Conservation (phyloP, 92 coral and sea anemone genomes). For the Bergia sp. region DNA sequence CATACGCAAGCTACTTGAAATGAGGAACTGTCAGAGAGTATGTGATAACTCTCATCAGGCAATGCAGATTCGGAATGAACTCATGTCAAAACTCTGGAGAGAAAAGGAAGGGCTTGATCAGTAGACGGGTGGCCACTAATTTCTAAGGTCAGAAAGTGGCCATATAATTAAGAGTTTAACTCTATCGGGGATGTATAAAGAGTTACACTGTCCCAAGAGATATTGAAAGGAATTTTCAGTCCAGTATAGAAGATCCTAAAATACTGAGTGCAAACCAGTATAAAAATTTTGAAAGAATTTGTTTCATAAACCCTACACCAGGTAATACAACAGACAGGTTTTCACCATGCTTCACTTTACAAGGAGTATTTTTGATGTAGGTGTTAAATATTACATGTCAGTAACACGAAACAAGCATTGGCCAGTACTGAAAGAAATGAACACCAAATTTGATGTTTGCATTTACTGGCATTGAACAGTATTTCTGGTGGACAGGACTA, state of each 20-base stretch:
- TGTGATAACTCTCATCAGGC: slow-evolving; percentile 51
- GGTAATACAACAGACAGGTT: background rate
- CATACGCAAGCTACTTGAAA: slow-evolving; percentile 3
- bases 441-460: slow-evolving; percentile 25
- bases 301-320: slow-evolving; percentile 5
- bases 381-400: background rate
- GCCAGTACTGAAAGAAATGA: slow-evolving; percentile 24
- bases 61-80: slow-evolving; percentile 38
- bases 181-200: background rate
- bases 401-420: slow-evolving; percentile 23
- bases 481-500: slow-evolving; percentile 20
- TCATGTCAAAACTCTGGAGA: slow-evolving; percentile 40
- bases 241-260: slow-evolving; percentile 12
- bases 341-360: background rate
- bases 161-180: slow-evolving; percentile 6
- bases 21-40: slow-evolving; percentile 53
- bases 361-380: slow-evolving; percentile 21
- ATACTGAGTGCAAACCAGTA: slow-evolving; percentile 2
- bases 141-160: slow-evolving; percentile 11
- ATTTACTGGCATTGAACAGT: slow-evolving; percentile 13
- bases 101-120: slow-evolving; percentile 38
- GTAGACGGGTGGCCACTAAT: slow-evolving; percentile 18
- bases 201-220: slow-evolving; percentile 13
- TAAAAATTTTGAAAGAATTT: background rate
- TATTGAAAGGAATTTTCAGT: slow-evolving; percentile 17